Conservation (phyloP, 2,113 vertebrate species). For the Osmerus eperlanus region DNA sequence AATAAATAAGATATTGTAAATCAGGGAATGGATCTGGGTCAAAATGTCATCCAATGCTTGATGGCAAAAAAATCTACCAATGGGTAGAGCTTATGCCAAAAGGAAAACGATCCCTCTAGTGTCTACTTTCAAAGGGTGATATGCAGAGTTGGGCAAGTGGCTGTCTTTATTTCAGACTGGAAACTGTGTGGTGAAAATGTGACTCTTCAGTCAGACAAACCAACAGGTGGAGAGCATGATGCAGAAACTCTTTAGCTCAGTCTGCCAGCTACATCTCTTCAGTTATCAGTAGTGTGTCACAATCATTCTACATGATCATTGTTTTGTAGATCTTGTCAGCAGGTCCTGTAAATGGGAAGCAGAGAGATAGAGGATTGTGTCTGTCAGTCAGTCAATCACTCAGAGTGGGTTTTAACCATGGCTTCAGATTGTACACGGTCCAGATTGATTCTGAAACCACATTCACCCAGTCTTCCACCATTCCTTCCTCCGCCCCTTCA, state of each 20-base stretch:
- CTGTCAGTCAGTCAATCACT: constrained; percentile 25
- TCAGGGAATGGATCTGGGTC: constrained; percentile 19
- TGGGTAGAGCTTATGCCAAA: constrained; percentile 24
- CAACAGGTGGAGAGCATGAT: not conserved
- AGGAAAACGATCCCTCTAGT: not conserved
- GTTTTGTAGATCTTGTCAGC: constrained; percentile 13
- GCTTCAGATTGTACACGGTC: constrained; percentile 36
- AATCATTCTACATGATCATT: constrained; percentile 1
- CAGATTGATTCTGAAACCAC: constrained; percentile 9
- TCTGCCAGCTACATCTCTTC: constrained; percentile 10
- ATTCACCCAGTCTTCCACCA: constrained; percentile 26
- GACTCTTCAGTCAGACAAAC: not conserved
- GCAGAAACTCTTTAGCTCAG: not conserved
- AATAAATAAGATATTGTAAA: no score
- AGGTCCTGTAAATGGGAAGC: constrained; percentile 5
- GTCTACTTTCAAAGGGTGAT: not conserved
- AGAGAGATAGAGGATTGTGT: constrained; percentile 13
- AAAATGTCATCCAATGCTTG: constrained; percentile 24
- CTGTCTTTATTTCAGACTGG: constrained; percentile 5
- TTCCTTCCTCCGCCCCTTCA: constrained; percentile 29
- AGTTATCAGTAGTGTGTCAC: not conserved
- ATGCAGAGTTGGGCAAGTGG: not conserved
- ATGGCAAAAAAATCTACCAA: constrained; percentile 37
- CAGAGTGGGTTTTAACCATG: constrained; percentile 24
- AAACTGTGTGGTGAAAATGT: constrained; percentile 7